These are phyloP conservation scores for Tenodera sinensis DNA, from an alignment of 2,888 invertebrate genomes.

Conservation along the genomic window DNA sequence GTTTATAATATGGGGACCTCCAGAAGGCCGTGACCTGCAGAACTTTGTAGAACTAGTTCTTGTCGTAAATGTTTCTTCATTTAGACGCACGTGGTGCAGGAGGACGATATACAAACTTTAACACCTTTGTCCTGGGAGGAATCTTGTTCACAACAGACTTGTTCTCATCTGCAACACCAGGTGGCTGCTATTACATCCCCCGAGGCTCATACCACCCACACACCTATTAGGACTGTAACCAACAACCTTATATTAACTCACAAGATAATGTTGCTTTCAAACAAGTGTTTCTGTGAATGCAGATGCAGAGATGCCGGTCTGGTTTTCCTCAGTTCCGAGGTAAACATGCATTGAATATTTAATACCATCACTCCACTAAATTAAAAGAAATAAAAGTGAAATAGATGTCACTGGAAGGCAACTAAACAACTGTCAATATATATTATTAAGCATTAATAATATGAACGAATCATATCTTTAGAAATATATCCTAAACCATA, in stretches of 20 bases:
- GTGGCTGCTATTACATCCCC: not conserved
- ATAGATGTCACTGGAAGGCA: too few species aligned
- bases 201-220: not conserved
- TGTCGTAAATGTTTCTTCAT: not conserved
- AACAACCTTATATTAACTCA: not conserved
- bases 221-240: not conserved
- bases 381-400: too few species aligned
- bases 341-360: too few species aligned
- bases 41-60: not conserved
- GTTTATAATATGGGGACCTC: not conserved
- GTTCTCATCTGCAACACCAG: not conserved
- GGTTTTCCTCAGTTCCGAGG: too few species aligned
- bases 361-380: too few species aligned
- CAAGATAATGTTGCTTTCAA: not conserved
- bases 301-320: too few species aligned
- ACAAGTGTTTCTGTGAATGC: not conserved
- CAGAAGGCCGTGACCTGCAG: not conserved
- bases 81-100: not conserved
- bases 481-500: too few species aligned
- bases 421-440: too few species aligned
- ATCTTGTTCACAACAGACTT: not conserved
- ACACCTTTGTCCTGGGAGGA: not conserved
- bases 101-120: not conserved
- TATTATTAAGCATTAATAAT: too few species aligned
- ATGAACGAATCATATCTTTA: too few species aligned